phyloP scores from a whole-genome alignment of 2,797 vertebrate genomes.

The Borostomias antarcticus region DNA sequence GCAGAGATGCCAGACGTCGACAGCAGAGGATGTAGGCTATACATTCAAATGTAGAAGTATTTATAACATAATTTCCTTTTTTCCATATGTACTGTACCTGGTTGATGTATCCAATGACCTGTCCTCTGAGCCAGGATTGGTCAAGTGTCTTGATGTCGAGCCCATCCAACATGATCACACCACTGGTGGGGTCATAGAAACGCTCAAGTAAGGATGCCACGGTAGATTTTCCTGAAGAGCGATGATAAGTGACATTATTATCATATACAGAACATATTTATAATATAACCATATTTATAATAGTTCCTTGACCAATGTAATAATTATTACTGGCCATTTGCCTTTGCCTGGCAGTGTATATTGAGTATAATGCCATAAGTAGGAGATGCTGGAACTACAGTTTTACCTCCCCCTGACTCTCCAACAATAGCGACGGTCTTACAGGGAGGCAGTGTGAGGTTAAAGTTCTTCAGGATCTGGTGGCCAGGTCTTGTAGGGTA shows the following conservation, averaged over 20 bases:
- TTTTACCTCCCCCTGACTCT: constrained; percentile 94
- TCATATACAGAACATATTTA: background rate
- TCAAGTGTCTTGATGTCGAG: constrained; percentile 86
- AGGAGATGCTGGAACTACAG: background rate
- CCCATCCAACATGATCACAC: constrained; percentile 85
- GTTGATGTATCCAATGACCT: constrained; percentile 93
- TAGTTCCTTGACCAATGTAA: background rate
- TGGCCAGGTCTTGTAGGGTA: constrained; percentile 90
- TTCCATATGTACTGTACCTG: constrained; percentile 81
- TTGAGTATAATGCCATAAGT: background rate
- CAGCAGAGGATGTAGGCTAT: background rate
- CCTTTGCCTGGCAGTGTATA: background rate
- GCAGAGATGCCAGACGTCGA: background rate
- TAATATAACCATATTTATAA: background rate
- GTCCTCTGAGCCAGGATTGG: constrained; percentile 90
- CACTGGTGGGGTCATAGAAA: constrained; percentile 89
- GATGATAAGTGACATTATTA: constrained; percentile 32
- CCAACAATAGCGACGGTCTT: constrained; percentile 94
- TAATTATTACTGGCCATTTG: background rate
- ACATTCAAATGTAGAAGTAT: background rate
- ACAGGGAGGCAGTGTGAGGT: constrained; percentile 81
- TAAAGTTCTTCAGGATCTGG: constrained; percentile 82
- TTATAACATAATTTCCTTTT: background rate
- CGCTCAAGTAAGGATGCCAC: constrained; percentile 91
- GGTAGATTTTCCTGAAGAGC: constrained; percentile 87